These are phyloP conservation scores for Neoaliturus tenellus DNA, from an alignment of 2,888 invertebrate genomes.

Conservation along the genomic window DNA sequence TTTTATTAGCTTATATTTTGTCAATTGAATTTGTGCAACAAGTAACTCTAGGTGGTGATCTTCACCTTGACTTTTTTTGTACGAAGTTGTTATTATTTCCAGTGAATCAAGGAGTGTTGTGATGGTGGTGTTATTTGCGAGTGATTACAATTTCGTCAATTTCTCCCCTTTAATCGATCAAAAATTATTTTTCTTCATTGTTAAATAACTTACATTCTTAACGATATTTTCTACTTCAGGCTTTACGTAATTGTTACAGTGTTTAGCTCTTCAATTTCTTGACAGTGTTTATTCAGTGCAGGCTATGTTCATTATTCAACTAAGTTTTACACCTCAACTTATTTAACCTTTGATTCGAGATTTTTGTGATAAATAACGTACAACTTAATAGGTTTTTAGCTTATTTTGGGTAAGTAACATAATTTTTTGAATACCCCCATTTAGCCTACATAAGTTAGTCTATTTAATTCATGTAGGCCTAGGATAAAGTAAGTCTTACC, in stretches of 20 bases:
- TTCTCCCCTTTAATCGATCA: background rate
- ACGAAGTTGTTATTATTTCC: slow-evolving; percentile 22
- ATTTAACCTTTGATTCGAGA: slow-evolving; percentile 12
- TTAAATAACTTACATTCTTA: background rate
- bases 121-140: slow-evolving; percentile 18
- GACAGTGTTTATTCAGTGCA: background rate
- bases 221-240: no score
- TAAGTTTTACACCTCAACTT: no score
- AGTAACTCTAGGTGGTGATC: slow-evolving; percentile 2
- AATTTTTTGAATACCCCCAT: background rate
- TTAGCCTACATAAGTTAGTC: no score
- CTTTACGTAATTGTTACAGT: no score
- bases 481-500: no score
- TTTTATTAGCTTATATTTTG: background rate
- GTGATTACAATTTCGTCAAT: no score
- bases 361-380: slow-evolving; percentile 1
- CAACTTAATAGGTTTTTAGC: background rate
- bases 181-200: background rate
- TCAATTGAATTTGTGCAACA: slow-evolving; percentile 21
- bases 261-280: no score
- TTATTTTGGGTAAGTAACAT: background rate
- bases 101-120: slow-evolving; percentile 33
- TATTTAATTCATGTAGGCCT: no score
- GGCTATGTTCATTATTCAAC: no score
- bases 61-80: slow-evolving; percentile 51